phyloP scores from a whole-genome alignment of 1,140 invertebrate species.

The Drosophila pachea region DNA sequence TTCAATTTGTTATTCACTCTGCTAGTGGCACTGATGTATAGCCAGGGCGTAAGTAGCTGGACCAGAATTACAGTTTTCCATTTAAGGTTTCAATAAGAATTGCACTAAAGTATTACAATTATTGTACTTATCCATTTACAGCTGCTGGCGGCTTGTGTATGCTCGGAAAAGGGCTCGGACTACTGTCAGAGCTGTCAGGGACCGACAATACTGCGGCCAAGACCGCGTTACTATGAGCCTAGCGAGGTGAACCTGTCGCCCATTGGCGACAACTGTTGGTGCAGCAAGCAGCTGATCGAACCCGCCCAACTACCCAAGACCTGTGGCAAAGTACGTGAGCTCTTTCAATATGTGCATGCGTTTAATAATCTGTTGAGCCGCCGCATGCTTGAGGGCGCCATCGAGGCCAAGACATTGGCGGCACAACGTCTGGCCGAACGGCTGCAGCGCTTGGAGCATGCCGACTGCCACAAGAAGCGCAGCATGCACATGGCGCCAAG shows the following conservation, averaged over 20 bases:
- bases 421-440: conserved; percentile 69
- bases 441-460: conserved; percentile 59
- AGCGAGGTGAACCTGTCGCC: conserved; percentile 59
- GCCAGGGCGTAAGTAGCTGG: conserved; percentile 32
- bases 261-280: conserved; percentile 74
- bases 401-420: conserved; percentile 65
- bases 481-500: conserved; percentile 17
- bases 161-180: conserved; percentile 77
- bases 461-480: conserved; percentile 57
- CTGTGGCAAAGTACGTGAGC: conserved; percentile 74
- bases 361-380: conserved; percentile 70
- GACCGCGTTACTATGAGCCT: conserved; percentile 54
- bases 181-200: conserved; percentile 62
- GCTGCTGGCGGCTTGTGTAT: conserved; percentile 65
- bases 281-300: conserved; percentile 70
- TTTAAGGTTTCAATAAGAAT: too few species aligned
- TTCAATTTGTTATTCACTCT: conserved; percentile 51
- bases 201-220: conserved; percentile 53
- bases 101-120: too few species aligned
- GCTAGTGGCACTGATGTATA: conserved; percentile 49
- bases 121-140: conserved; percentile 21
- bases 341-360: conserved; percentile 65
- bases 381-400: conserved; percentile 66
- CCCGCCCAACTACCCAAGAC: conserved; percentile 73
- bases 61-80: neutral